Conservation (phyloP, 2,888 invertebrate species). For the Crioceris asparagi region DNA sequence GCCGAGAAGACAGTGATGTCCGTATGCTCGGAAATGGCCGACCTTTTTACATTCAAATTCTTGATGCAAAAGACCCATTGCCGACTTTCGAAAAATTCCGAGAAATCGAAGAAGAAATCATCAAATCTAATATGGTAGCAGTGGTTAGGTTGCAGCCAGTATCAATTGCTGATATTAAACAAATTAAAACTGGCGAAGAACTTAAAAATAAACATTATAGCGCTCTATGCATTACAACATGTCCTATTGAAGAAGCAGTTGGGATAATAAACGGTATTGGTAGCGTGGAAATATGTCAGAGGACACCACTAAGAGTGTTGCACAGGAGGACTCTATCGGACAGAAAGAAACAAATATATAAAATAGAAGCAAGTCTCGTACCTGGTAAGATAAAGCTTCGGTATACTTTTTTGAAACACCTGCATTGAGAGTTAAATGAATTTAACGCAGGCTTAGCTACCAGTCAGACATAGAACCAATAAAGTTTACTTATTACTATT, state of each 20-base stretch:
- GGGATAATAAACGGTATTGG: too few species aligned
- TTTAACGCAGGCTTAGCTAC: too few species aligned
- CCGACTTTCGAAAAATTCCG: conserved; percentile 43
- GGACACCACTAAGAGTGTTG: conserved; percentile 83
- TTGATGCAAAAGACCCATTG: conserved; percentile 50
- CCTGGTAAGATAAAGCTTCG: conserved; percentile 38
- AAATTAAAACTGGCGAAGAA: conserved; percentile 58
- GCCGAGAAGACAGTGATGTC: conserved; percentile 96
- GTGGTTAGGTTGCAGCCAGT: conserved; percentile 56
- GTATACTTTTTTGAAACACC: too few species aligned
- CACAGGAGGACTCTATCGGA: conserved; percentile 70
- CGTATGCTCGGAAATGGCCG: conserved; percentile 83
- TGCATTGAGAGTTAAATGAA: too few species aligned
- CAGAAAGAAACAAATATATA: conserved; percentile 55
- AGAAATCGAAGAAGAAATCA: conserved; percentile 49
- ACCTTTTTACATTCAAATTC: conserved; percentile 84
- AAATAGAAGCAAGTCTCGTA: conserved; percentile 48
- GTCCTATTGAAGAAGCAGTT: conserved; percentile 40
- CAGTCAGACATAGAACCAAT: too few species aligned
- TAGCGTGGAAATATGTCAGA: conserved; percentile 59
- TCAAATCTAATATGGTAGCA: conserved; percentile 43
- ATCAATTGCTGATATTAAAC: conserved; percentile 28
- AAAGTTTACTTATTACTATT: too few species aligned
- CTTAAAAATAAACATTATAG: conserved; percentile 79
- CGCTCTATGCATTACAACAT: conserved; percentile 54